A percentile compares a stretch with the other conserved stretches of the same genome.
Evolutionary conservation across 2,113 vertebrate species (phyloP).

Genomic region (Empidonax alnorum): DNA sequence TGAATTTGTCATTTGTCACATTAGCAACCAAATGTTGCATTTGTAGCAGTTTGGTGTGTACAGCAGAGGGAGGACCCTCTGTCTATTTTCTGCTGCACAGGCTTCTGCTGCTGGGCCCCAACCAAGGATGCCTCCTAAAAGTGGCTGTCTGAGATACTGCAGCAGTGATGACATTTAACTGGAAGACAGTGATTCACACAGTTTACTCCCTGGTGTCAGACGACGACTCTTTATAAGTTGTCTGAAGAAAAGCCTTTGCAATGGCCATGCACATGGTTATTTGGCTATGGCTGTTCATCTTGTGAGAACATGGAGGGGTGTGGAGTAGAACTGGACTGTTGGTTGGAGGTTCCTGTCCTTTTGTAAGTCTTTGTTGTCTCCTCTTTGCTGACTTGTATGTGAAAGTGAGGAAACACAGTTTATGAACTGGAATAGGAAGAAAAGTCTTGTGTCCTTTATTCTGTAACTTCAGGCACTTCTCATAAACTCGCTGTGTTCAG

Average conservation of each 20-base stretch:
- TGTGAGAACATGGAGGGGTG: neutral
- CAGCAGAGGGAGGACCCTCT: slow-evolving; percentile 26
- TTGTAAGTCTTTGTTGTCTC: neutral
- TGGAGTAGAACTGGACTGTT: neutral
- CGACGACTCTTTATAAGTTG: fast-evolving
- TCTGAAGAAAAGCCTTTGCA: neutral
- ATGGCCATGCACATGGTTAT: neutral
- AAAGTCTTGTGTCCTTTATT: neutral
- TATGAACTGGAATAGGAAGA: neutral
- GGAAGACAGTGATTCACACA: slow-evolving; percentile 55
- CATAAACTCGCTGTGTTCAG: neutral
- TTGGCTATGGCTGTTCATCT: neutral
- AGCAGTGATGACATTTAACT: slow-evolving; percentile 45
- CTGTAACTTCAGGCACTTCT: neutral
- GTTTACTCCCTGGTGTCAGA: slow-evolving; percentile 47
- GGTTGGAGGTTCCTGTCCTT: neutral
- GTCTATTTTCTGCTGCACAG: slow-evolving; percentile 46
- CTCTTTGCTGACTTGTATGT: fast-evolving
- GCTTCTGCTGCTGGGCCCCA: slow-evolving; percentile 41
- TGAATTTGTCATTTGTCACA: slow-evolving; percentile 39
- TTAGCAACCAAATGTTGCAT: slow-evolving; percentile 10
- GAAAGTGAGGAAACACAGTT: neutral
- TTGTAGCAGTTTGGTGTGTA: slow-evolving; percentile 16
- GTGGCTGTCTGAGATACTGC: slow-evolving; percentile 27
- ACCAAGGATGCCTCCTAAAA: slow-evolving; percentile 25